Conservation (phyloP, 2,797 vertebrate species). For the Sardinella longiceps region DNA sequence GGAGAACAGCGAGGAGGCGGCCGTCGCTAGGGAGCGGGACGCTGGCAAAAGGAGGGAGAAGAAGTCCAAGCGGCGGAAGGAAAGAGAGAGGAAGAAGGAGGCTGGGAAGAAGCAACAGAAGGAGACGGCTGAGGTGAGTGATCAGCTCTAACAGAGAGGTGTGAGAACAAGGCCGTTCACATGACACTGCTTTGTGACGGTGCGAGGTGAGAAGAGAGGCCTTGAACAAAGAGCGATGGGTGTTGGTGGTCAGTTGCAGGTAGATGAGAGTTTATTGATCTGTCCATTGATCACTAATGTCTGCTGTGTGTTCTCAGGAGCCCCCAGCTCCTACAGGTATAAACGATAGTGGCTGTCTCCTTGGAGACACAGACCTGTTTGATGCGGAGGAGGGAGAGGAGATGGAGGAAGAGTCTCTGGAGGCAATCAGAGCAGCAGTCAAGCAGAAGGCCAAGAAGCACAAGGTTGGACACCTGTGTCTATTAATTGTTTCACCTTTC, state of each 20-base stretch:
- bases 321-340: slow-evolving; percentile 57
- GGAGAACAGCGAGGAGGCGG: slow-evolving; percentile 50
- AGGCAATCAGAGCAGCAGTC: slow-evolving; percentile 82
- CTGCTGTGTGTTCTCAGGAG: slow-evolving; percentile 53
- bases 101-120: slow-evolving; percentile 72
- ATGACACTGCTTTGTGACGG: not conserved
- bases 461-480: slow-evolving; percentile 65
- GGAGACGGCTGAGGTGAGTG: slow-evolving; percentile 66
- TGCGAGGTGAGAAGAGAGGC: not conserved
- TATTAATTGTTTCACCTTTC: not conserved
- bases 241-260: not conserved
- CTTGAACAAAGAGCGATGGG: not conserved
- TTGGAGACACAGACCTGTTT: slow-evolving; percentile 89
- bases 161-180: not conserved
- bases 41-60: slow-evolving; percentile 65
- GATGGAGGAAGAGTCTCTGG: slow-evolving; percentile 86
- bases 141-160: slow-evolving; percentile 31
- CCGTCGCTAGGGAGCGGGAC: slow-evolving; percentile 47
- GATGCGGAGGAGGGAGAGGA: slow-evolving; percentile 83
- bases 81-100: slow-evolving; percentile 73
- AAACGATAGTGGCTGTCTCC: slow-evolving; percentile 91
- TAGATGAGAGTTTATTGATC: not conserved
- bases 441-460: slow-evolving; percentile 82
- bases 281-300: not conserved
- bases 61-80: slow-evolving; percentile 69